A percentile compares a stretch with the other conserved stretches of the same genome.
phyloP scores from a whole-genome alignment of 2,113 vertebrate genomes.

The Rhabdomys dilectus region DNA sequence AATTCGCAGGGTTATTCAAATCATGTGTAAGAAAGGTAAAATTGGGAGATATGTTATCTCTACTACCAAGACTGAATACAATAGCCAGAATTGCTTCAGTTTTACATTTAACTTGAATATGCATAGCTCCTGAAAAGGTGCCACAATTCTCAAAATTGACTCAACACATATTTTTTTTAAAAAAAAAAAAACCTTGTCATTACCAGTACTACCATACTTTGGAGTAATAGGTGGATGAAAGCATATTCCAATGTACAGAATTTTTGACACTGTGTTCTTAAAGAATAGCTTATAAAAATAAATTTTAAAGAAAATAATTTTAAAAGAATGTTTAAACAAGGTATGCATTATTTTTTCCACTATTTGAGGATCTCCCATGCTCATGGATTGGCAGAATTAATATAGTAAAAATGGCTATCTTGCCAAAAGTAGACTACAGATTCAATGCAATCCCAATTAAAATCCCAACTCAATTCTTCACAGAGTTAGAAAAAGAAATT shows the following conservation, averaged over 20 bases:
- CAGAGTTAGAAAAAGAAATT: no score
- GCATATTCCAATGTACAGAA: not conserved
- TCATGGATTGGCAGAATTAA: no score
- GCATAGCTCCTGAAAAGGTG: not conserved
- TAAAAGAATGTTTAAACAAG: not conserved
- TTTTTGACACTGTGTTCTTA: not conserved
- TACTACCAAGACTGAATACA: not conserved
- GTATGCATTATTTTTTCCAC: not conserved
- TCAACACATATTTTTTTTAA: not conserved
- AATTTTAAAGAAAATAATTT: not conserved
- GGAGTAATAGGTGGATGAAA: not conserved
- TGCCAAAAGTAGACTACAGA: no score
- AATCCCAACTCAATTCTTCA: no score
- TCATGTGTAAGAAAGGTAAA: not conserved
- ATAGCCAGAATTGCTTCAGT: not conserved
- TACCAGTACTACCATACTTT: not conserved
- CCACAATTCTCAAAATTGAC: conserved; percentile 5
- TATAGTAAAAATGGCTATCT: no score
- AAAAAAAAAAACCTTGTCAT: not conserved
- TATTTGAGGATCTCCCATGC: not conserved
- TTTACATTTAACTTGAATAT: not conserved
- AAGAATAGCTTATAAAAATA: not conserved
- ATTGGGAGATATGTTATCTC: not conserved
- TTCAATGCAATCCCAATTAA: no score
- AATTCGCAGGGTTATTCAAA: not conserved